Base-by-base conservation (phyloP, 2,113 vertebrate species). In the Cacatua alba region DNA sequence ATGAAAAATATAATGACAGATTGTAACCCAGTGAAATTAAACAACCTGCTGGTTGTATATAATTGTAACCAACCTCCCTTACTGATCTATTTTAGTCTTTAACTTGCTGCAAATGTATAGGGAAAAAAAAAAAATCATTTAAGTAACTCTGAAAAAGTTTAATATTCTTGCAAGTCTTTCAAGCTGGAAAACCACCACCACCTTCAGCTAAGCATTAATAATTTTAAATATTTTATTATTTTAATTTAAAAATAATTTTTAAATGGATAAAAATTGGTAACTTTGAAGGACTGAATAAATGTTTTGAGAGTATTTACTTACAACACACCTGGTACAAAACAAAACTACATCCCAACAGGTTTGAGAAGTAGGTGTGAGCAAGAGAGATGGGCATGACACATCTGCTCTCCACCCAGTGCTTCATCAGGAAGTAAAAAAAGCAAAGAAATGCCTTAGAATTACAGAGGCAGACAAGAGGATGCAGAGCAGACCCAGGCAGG, bases 351-450 rank as follows among this genome's bases (percentile, higher is more conserved):
- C 52, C 17, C 10, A 8, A 25, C 10, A 20, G 44, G 44, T 29
- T 23, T 43, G 62, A 15, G 12, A 29, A 28, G 16, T 1, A 28
- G 43, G 28, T 4, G 33, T 23, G n/a, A 37, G 26, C 35, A 4
- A 48, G 14, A 0, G 2, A 48, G 71, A 16, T 1, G 9, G 8
- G 6, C 31, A 20, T 1, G 3, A 51, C 25, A 16, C 37, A 46
- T 35, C 15, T 23, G 16, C 25, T 24, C 37, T 57, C 55, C 11
- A 25, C 44, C 17, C 11, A 23, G 29, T 2, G 2, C 9, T 7
- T 12, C 67, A 23, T 14, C 24, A 24, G 3, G 13, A 43, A 19
- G 2, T 6, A n/a, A 49, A 33, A 41, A 11, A 25, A 33, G 12
- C 19, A 16, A 59, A 28, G 7, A 18, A 41, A 11, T 16, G 24